These are phyloP conservation scores for Drosophila prostipennis DNA, from an alignment of 2,888 invertebrate genomes.

Conservation along the genomic window DNA sequence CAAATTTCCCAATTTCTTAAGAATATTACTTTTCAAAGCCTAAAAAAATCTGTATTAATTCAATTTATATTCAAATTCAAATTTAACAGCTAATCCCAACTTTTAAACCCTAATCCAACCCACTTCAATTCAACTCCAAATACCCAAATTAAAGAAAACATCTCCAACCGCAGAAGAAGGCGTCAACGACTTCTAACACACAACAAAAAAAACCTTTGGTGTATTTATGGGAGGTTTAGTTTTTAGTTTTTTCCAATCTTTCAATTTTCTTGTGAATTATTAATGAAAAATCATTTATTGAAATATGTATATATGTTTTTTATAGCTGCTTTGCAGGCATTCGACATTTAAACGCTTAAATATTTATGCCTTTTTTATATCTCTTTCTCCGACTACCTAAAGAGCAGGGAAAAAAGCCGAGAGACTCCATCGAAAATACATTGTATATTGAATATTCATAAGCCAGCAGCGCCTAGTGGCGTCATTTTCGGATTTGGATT, in stretches of 20 bases:
- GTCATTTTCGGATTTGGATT: conserved; percentile 56
- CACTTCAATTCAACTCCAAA: conserved; percentile 1
- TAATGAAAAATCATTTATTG: conserved; percentile 71
- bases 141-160: conserved; percentile 46
- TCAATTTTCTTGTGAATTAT: conserved; percentile 69
- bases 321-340: conserved; percentile 65
- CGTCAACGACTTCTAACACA: conserved; percentile 56
- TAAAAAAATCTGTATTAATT: too few species aligned
- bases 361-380: conserved; percentile 67
- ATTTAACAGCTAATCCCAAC: neutral
- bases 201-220: conserved; percentile 7
- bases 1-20: too few species aligned
- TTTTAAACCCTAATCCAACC: neutral
- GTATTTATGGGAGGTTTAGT: conserved; percentile 16
- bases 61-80: too few species aligned
- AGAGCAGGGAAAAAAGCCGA: conserved; percentile 25
- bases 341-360: conserved; percentile 65
- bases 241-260: conserved; percentile 15
- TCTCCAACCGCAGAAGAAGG: conserved; percentile 42
- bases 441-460: conserved; percentile 66
- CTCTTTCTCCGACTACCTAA: conserved; percentile 49
- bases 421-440: conserved; percentile 18
- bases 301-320: conserved; percentile 66
- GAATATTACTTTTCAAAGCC: too few species aligned
- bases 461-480: conserved; percentile 69